A percentile compares a stretch with the other conserved stretches of the same genome.
These are phyloP conservation scores for Brachypodius melanocephalos DNA, from an alignment of 2,113 vertebrate genomes.

Conservation along the genomic window DNA sequence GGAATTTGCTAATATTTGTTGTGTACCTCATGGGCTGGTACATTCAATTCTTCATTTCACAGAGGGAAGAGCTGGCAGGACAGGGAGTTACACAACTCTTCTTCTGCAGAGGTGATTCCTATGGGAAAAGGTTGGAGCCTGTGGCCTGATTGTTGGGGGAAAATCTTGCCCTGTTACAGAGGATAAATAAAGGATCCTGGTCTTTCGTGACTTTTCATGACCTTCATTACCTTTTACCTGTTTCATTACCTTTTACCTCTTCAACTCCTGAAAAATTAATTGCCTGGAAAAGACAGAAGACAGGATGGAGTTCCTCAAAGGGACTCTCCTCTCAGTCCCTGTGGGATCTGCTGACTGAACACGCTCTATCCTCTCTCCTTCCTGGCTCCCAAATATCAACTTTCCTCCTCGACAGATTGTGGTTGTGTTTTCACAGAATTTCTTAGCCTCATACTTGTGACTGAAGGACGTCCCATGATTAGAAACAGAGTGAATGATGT, in stretches of 20 bases:
- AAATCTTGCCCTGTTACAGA: neutral
- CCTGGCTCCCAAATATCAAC: neutral
- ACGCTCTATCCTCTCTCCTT: neutral
- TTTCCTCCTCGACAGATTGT: neutral
- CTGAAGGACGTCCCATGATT: neutral
- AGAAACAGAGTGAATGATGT: neutral
- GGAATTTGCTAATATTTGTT: neutral
- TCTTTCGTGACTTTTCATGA: neutral
- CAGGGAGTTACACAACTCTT: neutral
- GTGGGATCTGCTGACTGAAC: neutral
- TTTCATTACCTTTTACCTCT: neutral
- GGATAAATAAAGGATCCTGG: neutral
- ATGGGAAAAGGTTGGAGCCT: neutral
- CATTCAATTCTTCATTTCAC: neutral
- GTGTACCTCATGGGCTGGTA: rapidly evolving
- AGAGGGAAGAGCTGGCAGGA: neutral
- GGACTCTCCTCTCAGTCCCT: neutral
- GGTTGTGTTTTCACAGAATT: neutral
- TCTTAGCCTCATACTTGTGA: neutral
- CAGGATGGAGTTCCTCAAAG: neutral
- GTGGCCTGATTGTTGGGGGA: rapidly evolving
- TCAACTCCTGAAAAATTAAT: neutral
- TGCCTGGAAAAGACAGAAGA: neutral
- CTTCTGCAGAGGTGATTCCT: neutral
- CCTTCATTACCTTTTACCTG: neutral